A percentile compares a stretch with the other conserved stretches of the same genome.
Evolutionary conservation across 2,113 vertebrate genomes (phyloP).

Genomic region (Haplochromis vanheusdeni): DNA sequence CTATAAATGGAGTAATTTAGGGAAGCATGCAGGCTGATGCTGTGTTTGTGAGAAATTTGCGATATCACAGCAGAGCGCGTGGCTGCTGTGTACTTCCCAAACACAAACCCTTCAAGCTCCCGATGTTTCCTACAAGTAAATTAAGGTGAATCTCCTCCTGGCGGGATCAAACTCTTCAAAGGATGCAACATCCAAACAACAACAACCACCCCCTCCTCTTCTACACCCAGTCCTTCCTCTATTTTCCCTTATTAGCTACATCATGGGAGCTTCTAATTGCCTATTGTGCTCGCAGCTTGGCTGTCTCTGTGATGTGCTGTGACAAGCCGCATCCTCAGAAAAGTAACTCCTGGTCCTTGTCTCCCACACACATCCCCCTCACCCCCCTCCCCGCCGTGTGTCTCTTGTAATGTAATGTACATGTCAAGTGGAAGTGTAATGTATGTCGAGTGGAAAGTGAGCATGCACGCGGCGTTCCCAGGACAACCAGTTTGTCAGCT

Average conservation of each 20-base stretch:
- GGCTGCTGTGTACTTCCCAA: background rate
- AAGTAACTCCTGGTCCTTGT: constrained; percentile 11
- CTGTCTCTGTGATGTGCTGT: constrained; percentile 32
- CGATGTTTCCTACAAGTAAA: background rate
- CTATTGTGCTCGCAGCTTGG: constrained; percentile 19
- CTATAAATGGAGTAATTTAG: background rate
- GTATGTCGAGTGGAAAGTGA: background rate
- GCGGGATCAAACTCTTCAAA: background rate
- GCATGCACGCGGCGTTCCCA: background rate
- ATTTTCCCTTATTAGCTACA: background rate
- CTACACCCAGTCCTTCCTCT: background rate
- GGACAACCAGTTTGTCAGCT: background rate
- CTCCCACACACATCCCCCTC: background rate
- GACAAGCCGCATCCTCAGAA: constrained; percentile 26
- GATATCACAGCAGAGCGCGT: background rate
- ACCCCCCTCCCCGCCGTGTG: background rate
- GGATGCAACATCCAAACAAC: background rate
- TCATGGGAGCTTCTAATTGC: constrained; percentile 43
- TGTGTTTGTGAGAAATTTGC: background rate
- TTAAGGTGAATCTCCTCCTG: constrained; percentile 4
- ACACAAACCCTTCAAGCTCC: background rate
- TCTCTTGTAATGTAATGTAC: background rate
- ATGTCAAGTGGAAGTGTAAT: constrained; percentile 1
- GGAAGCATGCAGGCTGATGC: background rate
- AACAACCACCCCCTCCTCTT: background rate